phyloP scores from a whole-genome alignment of 1,140 invertebrate species.

The Tetragnatha versicolor region DNA sequence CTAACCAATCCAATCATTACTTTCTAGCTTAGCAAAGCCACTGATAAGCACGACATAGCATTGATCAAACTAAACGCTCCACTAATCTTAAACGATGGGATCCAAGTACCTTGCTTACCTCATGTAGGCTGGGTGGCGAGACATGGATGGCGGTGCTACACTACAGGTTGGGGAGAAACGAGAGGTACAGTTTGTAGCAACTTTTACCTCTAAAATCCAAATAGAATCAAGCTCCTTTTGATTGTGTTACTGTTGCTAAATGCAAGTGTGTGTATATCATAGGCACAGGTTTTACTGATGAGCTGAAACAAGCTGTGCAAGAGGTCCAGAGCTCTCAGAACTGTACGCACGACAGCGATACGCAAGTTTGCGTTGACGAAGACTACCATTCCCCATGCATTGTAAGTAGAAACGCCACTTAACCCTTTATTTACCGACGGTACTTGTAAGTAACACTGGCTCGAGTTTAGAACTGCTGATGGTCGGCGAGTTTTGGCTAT shows the following conservation, averaged over 20 bases:
- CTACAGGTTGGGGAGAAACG: conserved; percentile 53
- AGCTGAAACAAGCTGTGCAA: conserved; percentile 18
- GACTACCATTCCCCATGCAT: background rate
- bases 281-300: conserved; percentile 24
- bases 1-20: too few species aligned
- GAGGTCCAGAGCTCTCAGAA: background rate
- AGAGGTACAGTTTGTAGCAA: conserved; percentile 22
- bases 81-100: conserved; percentile 18
- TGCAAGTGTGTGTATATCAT: background rate
- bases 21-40: too few species aligned
- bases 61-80: conserved; percentile 53
- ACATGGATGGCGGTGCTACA: conserved; percentile 30
- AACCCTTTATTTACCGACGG: too few species aligned
- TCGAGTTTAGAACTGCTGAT: too few species aligned
- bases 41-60: conserved; percentile 54
- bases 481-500: too few species aligned
- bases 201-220: background rate
- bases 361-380: conserved; percentile 1
- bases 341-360: background rate
- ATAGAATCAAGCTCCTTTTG: background rate
- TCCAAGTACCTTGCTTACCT: conserved; percentile 56
- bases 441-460: too few species aligned
- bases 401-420: background rate
- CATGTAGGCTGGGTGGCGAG: background rate
- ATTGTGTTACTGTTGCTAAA: background rate